Conservation (phyloP, 2,797 vertebrate genomes). For the Alcedo quadribrachys region DNA sequence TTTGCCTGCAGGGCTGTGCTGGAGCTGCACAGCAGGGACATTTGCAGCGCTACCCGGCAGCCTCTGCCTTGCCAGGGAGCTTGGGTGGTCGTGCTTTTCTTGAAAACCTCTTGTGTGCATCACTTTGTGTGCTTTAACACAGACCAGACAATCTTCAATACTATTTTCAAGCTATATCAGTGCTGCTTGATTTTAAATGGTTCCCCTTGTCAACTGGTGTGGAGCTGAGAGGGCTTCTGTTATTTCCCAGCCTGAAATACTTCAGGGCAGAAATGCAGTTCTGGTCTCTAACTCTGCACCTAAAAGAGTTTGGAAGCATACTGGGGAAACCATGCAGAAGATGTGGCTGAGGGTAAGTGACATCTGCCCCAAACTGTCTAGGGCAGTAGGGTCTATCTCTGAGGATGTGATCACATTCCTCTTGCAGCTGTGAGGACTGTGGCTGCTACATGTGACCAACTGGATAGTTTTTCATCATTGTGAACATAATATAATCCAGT, state of each 20-base stretch:
- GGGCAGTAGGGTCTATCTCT: neutral
- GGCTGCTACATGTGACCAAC: neutral
- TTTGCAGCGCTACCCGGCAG: accelerated
- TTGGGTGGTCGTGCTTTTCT: neutral
- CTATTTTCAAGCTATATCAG: neutral
- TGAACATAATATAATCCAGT: neutral
- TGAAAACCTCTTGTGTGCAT: neutral
- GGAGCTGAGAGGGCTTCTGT: neutral
- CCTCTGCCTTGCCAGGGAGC: neutral
- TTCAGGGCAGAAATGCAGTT: neutral
- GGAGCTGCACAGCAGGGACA: accelerated
- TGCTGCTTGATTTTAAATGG: neutral
- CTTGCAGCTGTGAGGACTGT: neutral
- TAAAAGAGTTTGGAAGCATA: neutral
- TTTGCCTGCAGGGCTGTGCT: accelerated
- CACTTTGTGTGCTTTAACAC: neutral
- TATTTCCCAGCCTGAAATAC: neutral
- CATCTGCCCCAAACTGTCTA: neutral
- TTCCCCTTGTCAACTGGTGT: neutral
- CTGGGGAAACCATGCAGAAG: neutral
- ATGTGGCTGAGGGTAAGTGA: neutral
- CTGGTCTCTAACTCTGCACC: neutral
- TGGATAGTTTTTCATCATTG: neutral
- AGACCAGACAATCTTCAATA: neutral
- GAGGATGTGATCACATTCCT: neutral